These are phyloP conservation scores for Eurytoma californica DNA, from an alignment of 2,888 invertebrate species.

Conservation along the genomic window DNA sequence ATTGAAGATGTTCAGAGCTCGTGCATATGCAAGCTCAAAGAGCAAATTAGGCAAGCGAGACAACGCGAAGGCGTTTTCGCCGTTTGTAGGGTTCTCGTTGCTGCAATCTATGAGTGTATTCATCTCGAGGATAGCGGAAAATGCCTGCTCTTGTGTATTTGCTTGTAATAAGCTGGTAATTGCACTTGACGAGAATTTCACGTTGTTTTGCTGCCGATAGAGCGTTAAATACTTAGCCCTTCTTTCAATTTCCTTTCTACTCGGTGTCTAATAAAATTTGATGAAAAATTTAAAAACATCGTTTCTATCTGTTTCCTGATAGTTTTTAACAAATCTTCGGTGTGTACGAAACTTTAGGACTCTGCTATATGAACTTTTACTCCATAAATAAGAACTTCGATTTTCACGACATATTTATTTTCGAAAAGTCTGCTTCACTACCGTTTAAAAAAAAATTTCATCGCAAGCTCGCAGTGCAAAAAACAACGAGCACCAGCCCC, in stretches of 20 bases:
- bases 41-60: not conserved
- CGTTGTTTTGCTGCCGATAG: constrained; percentile 17
- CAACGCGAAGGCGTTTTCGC: constrained; percentile 62
- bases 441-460: not conserved
- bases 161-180: constrained; percentile 33
- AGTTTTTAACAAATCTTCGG: not conserved
- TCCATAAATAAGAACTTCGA: too few species aligned
- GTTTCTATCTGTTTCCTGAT: not conserved
- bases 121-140: constrained; percentile 20
- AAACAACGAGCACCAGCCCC: too few species aligned
- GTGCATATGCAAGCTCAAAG: not conserved
- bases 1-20: constrained; percentile 6
- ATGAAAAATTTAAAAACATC: not conserved
- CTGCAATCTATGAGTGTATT: constrained; percentile 8
- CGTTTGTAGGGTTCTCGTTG: constrained; percentile 59
- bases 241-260: constrained; percentile 10
- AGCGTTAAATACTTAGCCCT: constrained; percentile 4
- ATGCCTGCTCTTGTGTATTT: constrained; percentile 30
- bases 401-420: constrained; percentile 16
- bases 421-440: too few species aligned
- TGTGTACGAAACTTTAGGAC: not conserved
- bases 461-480: too few species aligned
- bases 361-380: not conserved
- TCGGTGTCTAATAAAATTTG: not conserved
- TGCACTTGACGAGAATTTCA: constrained; percentile 24